A percentile compares a stretch with the other conserved stretches of the same genome.
Evolutionary conservation across 2,113 vertebrate species (phyloP).

Genomic region (Himantopus leucocephalus): DNA sequence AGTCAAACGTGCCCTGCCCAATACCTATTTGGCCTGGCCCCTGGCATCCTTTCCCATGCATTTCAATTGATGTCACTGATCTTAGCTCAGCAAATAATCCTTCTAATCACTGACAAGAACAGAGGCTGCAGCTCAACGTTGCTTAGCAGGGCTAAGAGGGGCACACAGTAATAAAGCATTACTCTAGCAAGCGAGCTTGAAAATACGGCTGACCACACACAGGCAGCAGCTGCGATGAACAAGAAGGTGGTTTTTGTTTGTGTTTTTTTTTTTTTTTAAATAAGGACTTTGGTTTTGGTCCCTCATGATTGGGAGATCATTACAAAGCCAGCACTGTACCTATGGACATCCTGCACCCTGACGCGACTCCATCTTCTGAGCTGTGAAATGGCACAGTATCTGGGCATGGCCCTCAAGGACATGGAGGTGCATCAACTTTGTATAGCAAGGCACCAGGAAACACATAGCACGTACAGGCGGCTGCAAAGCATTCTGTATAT

Average conservation of each 20-base stretch:
- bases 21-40: background rate
- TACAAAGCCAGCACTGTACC: background rate
- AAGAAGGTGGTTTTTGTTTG: background rate
- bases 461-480: background rate
- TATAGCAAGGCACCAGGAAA: background rate
- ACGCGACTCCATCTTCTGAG: background rate
- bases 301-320: background rate
- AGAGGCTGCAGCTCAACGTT: background rate
- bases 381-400: background rate
- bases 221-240: background rate
- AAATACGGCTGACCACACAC: background rate
- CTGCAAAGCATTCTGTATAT: background rate
- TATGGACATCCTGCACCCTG: background rate
- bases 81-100: constrained; percentile 35
- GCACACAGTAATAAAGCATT: background rate
- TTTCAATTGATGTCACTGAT: constrained; percentile 40
- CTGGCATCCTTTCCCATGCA: background rate
- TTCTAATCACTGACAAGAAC: constrained; percentile 25
- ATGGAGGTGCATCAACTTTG: background rate
- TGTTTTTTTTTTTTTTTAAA: no score
- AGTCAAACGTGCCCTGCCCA: background rate
- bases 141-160: background rate
- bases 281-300: background rate
- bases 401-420: background rate
- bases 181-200: background rate